Evolutionary conservation across 2,797 vertebrate genomes (phyloP), one percentile per base, ranked within the genome.

Genomic region (Podargus strigoides): DNA sequence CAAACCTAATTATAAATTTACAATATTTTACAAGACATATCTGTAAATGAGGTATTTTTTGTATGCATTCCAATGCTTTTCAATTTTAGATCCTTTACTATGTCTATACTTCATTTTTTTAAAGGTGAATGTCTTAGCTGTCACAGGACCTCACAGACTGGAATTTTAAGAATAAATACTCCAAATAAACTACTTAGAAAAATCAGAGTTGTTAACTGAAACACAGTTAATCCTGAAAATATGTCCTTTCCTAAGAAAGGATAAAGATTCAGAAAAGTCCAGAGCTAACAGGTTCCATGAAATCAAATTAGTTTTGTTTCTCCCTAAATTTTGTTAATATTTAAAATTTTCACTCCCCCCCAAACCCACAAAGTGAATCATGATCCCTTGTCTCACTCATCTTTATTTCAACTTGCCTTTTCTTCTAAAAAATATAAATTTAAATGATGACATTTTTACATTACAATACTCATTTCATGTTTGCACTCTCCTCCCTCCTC

Each of bases 331-430:
- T 85, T 73, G 22, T 20, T 37, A 36, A 11, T 69, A 16, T 32
- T 76, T 42, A 69, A 6, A 9, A 14, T 22, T 47, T 46, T 24
- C n/a, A n/a, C n/a, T 5, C 15, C 10, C 18, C 23, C n/a, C n/a
- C n/a, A n/a, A n/a, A n/a, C n/a, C 4, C 14, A 4, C 10, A 80
- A 60, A 46, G 7, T 3, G 21, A 82, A 36, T 56, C 5, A 26
- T 8, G 2, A 72, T 2, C 9, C 2, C 9, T 17, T 7, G 6
- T 2, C 1, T 37, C 24, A 34, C 9, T 73, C n/a, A n/a, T 19
- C 20, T 17, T 53, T 22, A 56, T 37, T 77, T 77, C 34, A 64
- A 30, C 59, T 58, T 66, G 27, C 12, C 20, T 72, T 88, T 64
- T 68, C 21, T 39, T 67, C 14, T 49, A 44, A 75, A 82, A 75